phyloP scores from a whole-genome alignment of 2,888 invertebrate species.

The Caenorhabditis angaria region DNA sequence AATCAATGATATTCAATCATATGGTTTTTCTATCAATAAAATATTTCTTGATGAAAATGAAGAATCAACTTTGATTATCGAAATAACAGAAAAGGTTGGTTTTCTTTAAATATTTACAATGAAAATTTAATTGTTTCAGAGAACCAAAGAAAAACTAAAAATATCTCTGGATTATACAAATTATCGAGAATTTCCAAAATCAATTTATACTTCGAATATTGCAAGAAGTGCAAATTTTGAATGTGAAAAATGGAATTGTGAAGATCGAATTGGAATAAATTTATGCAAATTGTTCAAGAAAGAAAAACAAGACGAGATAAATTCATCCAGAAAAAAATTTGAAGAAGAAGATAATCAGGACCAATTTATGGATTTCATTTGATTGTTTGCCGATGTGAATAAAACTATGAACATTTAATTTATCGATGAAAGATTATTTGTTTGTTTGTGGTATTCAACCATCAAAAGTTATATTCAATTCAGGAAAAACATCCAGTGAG shows the following conservation, averaged over 20 bases:
- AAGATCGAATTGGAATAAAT: constrained; percentile 28
- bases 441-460: background rate
- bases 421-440: background rate
- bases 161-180: constrained; percentile 18
- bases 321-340: background rate
- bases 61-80: constrained; percentile 10
- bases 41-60: constrained; percentile 28
- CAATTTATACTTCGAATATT: constrained; percentile 20
- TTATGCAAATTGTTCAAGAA: constrained; percentile 15
- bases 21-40: constrained; percentile 20
- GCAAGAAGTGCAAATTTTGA: constrained; percentile 17
- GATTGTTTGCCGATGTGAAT: background rate
- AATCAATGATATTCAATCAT: constrained; percentile 16
- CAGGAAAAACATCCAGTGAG: background rate
- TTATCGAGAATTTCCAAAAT: constrained; percentile 23
- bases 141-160: constrained; percentile 18
- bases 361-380: constrained; percentile 35
- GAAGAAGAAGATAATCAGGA: background rate
- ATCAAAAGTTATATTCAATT: too few relatives aligned
- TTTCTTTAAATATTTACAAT: background rate
- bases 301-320: constrained; percentile 11
- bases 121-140: constrained; percentile 5
- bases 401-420: background rate
- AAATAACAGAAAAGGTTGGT: constrained; percentile 7
- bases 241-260: constrained; percentile 34